Conservation (phyloP, 2,113 vertebrate genomes). For the Synchiropus splendidus region DNA sequence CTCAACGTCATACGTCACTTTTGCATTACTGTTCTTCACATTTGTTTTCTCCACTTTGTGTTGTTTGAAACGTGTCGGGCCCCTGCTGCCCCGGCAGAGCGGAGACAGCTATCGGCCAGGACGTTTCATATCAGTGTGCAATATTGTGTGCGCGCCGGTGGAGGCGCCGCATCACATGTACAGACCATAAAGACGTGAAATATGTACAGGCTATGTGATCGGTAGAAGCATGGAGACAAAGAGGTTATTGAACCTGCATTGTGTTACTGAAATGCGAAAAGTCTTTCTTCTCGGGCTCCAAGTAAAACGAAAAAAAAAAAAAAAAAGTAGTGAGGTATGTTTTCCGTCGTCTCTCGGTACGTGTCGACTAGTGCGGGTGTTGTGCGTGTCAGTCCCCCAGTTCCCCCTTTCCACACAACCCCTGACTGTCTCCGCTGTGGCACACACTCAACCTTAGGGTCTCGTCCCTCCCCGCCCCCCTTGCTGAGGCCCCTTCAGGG, state of each 20-base stretch:
- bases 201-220: constrained; percentile 50
- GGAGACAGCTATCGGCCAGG: constrained; percentile 36
- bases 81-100: constrained; percentile 39
- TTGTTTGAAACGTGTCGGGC: constrained; percentile 41
- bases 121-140: constrained; percentile 66
- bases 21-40: constrained; percentile 45
- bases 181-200: constrained; percentile 47
- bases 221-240: constrained; percentile 47
- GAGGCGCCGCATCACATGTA: constrained; percentile 54
- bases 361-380: constrained; percentile 39
- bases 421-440: constrained; percentile 1
- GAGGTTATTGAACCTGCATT: constrained; percentile 48
- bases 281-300: constrained; percentile 41
- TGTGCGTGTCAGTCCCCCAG: constrained; percentile 26
- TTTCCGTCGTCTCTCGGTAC: constrained; percentile 44
- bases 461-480: constrained; percentile 17
- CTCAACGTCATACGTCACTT: constrained; percentile 52
- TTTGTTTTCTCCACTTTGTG: constrained; percentile 30
- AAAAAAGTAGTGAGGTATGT: constrained; percentile 34
- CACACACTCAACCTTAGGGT: constrained; percentile 3
- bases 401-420: constrained; percentile 7
- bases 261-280: constrained; percentile 58
- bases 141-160: constrained; percentile 66
- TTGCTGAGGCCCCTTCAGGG: constrained; percentile 43
- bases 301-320: constrained; percentile 23